phyloP scores from a whole-genome alignment of 2,888 invertebrate genomes.

The Apantesis nais region DNA sequence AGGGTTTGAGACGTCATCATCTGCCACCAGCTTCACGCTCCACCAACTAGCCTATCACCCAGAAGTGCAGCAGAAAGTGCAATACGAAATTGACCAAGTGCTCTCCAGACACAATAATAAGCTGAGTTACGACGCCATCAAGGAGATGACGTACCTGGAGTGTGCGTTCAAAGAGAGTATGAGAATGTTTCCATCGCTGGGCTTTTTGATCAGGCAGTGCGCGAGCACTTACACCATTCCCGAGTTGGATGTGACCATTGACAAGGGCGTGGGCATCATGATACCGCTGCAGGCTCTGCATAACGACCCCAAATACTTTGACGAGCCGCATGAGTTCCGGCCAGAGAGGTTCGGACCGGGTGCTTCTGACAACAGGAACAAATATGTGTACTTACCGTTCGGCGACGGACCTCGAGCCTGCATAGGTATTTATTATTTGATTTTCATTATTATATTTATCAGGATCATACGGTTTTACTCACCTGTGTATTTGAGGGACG shows the following conservation, averaged over 20 bases:
- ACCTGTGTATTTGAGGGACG: background rate
- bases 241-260: slow-evolving; percentile 59
- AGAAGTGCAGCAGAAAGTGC: slow-evolving; percentile 59
- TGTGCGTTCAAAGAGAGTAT: slow-evolving; percentile 65
- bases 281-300: slow-evolving; percentile 55
- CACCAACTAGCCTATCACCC: slow-evolving; percentile 66
- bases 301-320: slow-evolving; percentile 65
- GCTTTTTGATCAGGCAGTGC: slow-evolving; percentile 59
- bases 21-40: slow-evolving; percentile 65
- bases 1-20: slow-evolving; percentile 70
- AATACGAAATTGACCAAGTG: slow-evolving; percentile 60
- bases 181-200: slow-evolving; percentile 69
- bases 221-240: slow-evolving; percentile 60
- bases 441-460: background rate
- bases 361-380: slow-evolving; percentile 49
- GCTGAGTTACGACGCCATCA: slow-evolving; percentile 63
- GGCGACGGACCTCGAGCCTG: slow-evolving; percentile 71
- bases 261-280: slow-evolving; percentile 59
- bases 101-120: slow-evolving; percentile 54
- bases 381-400: slow-evolving; percentile 68
- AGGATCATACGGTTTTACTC: background rate
- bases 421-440: slow-evolving; percentile 58
- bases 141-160: slow-evolving; percentile 65
- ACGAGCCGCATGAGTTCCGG: slow-evolving; percentile 58
- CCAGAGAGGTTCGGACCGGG: slow-evolving; percentile 66